Base-by-base conservation (phyloP, 2,888 invertebrate genomes). In the Cantharis flavilabris region DNA sequence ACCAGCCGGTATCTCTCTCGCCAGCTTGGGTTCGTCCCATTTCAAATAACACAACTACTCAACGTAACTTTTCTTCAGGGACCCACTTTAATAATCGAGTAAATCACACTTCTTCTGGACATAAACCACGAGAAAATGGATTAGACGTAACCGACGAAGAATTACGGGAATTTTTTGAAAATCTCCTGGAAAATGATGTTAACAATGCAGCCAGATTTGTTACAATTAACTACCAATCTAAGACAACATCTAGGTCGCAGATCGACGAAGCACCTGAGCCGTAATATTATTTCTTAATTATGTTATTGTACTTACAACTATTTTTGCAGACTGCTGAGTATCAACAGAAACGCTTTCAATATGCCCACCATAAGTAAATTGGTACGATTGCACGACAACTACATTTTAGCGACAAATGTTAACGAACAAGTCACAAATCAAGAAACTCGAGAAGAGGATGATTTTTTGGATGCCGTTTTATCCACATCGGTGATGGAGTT, bases 331-430 rank as follows among this genome's bases (percentile, higher is more conserved):
- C 90, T 96, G 76, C 87, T 96, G 63, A 90, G 90, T 14, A 90
- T 95, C 20, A 90, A 92, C 79, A 84, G 91, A 10, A 91, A 90
- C 80, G 93, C 90, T 18, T 92, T 92, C 87, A 90, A 92, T 85
- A 93, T 93, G 80, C 90, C 93, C 5, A 96, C 97, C 2, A 92
- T 97, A 78, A 91, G 93, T 80, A 94, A 93, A 84, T 91, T 97
- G 82, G 86, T 92, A 67, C 89, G 91, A 7, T 91, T 98, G 65
- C 92, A 95, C 86, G 95, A 98, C 86, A 98, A 98, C 88, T 98
- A 97, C 86, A 93, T 96, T 84, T 89, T 94, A 76, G 92, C 94
- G 81, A 92, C 94, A 0, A 89, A 91, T 73, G 90, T 91, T n/a
- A 92, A 94, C 83, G 97, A 97, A 88, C 89, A 94, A 82, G 93